phyloP scores from a whole-genome alignment of 2,113 vertebrate species.

The Notiomystis cincta region DNA sequence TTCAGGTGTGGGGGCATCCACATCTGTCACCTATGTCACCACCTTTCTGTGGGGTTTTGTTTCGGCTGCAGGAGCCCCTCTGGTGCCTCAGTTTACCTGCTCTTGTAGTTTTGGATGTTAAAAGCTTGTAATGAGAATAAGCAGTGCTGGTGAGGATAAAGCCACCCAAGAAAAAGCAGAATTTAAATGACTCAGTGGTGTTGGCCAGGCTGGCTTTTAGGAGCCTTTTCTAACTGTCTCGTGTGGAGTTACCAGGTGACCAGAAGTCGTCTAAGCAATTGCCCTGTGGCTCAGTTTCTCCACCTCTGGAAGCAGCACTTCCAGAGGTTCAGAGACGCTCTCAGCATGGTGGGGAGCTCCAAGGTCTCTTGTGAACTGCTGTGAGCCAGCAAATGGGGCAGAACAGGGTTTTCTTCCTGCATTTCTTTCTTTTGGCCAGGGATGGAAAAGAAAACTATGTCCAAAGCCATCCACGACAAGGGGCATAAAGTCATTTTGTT shows the following conservation, averaged over 20 bases:
- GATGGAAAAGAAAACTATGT: background rate
- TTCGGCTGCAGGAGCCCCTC: background rate
- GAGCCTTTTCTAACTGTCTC: background rate
- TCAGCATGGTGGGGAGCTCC: background rate
- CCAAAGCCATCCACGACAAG: background rate
- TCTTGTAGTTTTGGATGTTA: rapidly evolving
- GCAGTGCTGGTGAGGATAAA: background rate
- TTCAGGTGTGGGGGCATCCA: background rate
- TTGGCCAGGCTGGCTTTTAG: background rate
- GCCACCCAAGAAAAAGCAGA: background rate
- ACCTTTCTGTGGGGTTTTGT: no score
- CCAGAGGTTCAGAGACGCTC: background rate
- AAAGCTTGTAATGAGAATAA: background rate
- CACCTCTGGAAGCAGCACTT: background rate
- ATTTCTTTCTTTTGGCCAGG: background rate
- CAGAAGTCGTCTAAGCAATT: background rate
- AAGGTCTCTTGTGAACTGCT: background rate
- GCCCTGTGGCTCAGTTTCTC: background rate
- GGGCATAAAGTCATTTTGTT: rapidly evolving
- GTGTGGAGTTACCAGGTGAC: background rate
- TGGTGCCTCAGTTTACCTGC: background rate
- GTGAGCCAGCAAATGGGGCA: background rate
- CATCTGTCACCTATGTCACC: background rate
- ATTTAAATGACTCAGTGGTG: background rate
- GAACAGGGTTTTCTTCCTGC: background rate